These are phyloP conservation scores for Agriopis leucophaearia DNA, from an alignment of 2,888 invertebrate species.

Conservation along the genomic window DNA sequence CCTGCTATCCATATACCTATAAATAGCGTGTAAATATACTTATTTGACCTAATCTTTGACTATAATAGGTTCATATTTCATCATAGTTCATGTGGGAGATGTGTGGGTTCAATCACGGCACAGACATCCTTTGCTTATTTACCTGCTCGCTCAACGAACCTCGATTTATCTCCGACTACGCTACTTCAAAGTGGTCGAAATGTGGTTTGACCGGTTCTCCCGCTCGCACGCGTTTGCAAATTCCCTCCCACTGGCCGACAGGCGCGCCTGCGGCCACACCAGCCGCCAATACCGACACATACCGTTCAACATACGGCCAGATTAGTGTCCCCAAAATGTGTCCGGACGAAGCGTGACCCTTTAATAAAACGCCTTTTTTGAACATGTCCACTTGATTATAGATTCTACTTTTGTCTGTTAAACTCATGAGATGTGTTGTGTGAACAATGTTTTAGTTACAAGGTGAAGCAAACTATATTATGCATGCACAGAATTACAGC, in stretches of 20 bases:
- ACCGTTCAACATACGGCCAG: slow-evolving; percentile 67
- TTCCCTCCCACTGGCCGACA: slow-evolving; percentile 77
- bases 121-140: slow-evolving; percentile 36
- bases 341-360: slow-evolving; percentile 26
- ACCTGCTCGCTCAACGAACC: slow-evolving; percentile 61
- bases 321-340: slow-evolving; percentile 63
- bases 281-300: slow-evolving; percentile 46
- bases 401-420: slow-evolving; percentile 1
- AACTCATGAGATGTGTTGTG: slow-evolving; percentile 11
- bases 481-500: neutral
- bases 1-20: no score
- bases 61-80: neutral
- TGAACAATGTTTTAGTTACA: slow-evolving; percentile 12
- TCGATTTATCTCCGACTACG: slow-evolving; percentile 12
- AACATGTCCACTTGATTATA: slow-evolving; percentile 9
- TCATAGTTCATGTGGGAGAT: no score
- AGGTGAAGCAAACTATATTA: neutral
- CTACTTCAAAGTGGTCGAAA: slow-evolving; percentile 58
- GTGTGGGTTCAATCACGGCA: neutral
- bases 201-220: slow-evolving; percentile 82
- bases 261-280: slow-evolving; percentile 61
- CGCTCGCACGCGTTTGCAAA: slow-evolving; percentile 79
- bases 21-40: no score
- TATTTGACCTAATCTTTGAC: no score
- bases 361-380: slow-evolving; percentile 19